A percentile compares a stretch with the other conserved stretches of the same genome.
phyloP scores from a whole-genome alignment of 2,113 vertebrate species.

The Ctenomys sociabilis region DNA sequence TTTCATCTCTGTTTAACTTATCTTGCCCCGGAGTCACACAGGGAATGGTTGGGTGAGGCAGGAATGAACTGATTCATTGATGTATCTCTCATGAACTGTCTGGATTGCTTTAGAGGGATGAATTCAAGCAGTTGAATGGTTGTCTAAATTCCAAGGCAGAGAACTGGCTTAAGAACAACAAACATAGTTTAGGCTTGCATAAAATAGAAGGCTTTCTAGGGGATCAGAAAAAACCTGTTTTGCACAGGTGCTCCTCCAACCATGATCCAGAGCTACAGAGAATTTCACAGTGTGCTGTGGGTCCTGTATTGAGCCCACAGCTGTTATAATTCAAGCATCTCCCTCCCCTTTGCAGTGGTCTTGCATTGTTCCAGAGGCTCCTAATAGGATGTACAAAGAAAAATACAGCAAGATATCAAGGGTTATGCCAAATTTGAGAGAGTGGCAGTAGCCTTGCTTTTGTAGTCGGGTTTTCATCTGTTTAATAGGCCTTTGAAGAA shows the following conservation, averaged over 20 bases:
- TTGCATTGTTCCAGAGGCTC: conserved; percentile 72
- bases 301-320: conserved; percentile 82
- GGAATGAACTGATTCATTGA: conserved; percentile 74
- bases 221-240: conserved; percentile 87
- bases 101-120: conserved; percentile 78
- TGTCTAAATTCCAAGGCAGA: conserved; percentile 74
- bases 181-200: conserved; percentile 81
- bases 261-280: conserved; percentile 83
- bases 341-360: conserved; percentile 67
- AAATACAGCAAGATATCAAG: conserved; percentile 48
- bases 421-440: not conserved
- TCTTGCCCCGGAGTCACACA: conserved; percentile 44
- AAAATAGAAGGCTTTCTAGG: conserved; percentile 83
- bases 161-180: conserved; percentile 81
- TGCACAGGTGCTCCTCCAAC: conserved; percentile 86
- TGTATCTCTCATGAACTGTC: conserved; percentile 58
- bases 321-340: conserved; percentile 82
- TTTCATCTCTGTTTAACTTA: conserved; percentile 56
- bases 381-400: conserved; percentile 75
- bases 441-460: not conserved
- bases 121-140: conserved; percentile 76
- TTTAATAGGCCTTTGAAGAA: conserved; percentile 6
- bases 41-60: conserved; percentile 64
- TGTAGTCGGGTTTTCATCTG: conserved; percentile 9
- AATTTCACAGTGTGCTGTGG: conserved; percentile 80